These are phyloP conservation scores for Sturnira hondurensis DNA, from an alignment of 2,113 vertebrate species.

Conservation along the genomic window DNA sequence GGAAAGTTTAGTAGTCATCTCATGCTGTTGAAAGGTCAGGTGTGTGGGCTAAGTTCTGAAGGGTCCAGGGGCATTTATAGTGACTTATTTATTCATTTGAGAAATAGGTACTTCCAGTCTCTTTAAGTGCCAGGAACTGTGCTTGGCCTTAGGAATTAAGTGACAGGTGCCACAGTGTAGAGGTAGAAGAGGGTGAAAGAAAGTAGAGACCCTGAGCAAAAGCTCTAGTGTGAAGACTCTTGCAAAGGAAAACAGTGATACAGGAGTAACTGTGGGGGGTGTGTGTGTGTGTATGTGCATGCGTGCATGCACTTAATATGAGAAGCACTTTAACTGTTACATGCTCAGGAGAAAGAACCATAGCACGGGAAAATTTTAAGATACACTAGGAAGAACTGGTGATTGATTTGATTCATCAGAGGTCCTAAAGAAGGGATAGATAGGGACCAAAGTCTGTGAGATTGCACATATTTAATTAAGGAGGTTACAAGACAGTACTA, in stretches of 20 bases:
- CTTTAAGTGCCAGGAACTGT: neutral
- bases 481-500: neutral
- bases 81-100: neutral
- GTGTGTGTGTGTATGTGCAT: neutral
- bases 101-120: neutral
- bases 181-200: neutral
- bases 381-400: neutral
- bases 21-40: neutral
- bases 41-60: conserved; percentile 4
- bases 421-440: neutral
- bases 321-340: neutral
- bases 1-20: neutral
- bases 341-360: neutral
- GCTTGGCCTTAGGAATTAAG: neutral
- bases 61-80: neutral
- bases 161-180: neutral
- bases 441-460: neutral
- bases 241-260: neutral
- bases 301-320: neutral
- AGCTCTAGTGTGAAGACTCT: neutral
- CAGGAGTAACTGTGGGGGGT: neutral
- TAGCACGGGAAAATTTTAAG: neutral
- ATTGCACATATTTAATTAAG: neutral
- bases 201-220: neutral
- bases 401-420: neutral